phyloP scores from a whole-genome alignment of 2,113 vertebrate species.

The Siphamia tubifer region DNA sequence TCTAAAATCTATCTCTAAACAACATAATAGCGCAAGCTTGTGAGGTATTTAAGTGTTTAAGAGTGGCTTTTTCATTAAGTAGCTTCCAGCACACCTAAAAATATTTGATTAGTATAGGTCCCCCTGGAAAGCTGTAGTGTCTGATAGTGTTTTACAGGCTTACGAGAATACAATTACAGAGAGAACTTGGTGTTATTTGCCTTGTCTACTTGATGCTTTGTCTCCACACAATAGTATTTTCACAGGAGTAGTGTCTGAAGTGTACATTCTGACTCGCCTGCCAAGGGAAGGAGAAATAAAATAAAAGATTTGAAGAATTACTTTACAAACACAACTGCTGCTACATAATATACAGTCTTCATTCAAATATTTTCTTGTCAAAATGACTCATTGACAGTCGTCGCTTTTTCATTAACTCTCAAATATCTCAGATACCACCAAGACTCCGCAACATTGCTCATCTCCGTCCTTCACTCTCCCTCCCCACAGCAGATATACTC shows the following conservation, averaged over 20 bases:
- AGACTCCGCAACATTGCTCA: no score
- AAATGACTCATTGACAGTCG: background rate
- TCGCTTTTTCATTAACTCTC: no score
- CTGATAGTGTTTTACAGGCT: conserved; percentile 26
- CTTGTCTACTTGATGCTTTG: conserved; percentile 11
- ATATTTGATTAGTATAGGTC: conserved; percentile 34
- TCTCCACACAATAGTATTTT: background rate
- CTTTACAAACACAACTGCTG: background rate
- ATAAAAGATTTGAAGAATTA: background rate
- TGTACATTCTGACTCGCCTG: conserved; percentile 23
- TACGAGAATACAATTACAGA: conserved; percentile 10
- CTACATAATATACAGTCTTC: background rate
- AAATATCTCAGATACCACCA: no score
- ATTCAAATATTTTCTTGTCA: background rate
- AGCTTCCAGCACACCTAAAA: conserved; percentile 33
- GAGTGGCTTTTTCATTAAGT: conserved; percentile 2
- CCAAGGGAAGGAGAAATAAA: conserved; percentile 5
- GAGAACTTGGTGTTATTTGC: conserved; percentile 17
- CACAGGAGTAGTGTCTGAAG: conserved; percentile 21
- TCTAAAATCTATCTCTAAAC: background rate
- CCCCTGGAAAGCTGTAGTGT: conserved; percentile 7
- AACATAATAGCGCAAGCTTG: background rate
- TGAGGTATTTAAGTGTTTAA: background rate
- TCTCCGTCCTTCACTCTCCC: no score
- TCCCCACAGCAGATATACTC: no score